Evolutionary conservation across 2,113 vertebrate species (phyloP).

Genomic region (Takifugu bimaculatus): DNA sequence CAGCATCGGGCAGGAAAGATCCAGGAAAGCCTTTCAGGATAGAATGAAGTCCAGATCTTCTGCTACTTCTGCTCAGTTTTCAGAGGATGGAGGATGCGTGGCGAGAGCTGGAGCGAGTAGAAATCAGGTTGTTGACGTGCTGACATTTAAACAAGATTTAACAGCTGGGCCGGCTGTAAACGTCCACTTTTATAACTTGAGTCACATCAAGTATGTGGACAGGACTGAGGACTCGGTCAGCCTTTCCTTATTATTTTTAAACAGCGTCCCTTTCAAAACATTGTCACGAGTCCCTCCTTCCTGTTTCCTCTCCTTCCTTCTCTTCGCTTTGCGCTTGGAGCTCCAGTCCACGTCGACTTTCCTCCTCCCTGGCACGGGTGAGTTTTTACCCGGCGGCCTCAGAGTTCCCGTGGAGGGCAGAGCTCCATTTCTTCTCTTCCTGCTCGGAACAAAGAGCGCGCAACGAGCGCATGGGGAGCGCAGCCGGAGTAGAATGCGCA

Average conservation of each 20-base stretch:
- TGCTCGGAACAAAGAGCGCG: constrained; percentile 29
- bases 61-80: background rate
- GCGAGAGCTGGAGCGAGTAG: background rate
- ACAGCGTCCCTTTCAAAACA: constrained; percentile 57
- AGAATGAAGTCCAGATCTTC: background rate
- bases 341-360: constrained; percentile 12
- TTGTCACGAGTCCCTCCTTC: constrained; percentile 40
- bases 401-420: constrained; percentile 36
- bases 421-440: constrained; percentile 45
- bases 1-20: constrained; percentile 59
- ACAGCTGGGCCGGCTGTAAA: background rate
- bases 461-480: constrained; percentile 24
- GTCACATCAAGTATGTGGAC: constrained; percentile 1
- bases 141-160: background rate
- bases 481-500: constrained; percentile 18
- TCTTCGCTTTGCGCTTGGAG: constrained; percentile 17
- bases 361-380: constrained; percentile 45
- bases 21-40: constrained; percentile 16
- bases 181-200: background rate
- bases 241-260: constrained; percentile 18
- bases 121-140: constrained; percentile 7
- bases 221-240: background rate
- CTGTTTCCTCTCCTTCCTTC: constrained; percentile 18
- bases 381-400: constrained; percentile 49
- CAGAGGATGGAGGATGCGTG: background rate